These are phyloP conservation scores for Heteromyza rotundicornis DNA, from an alignment of 2,888 invertebrate species.

Conservation along the genomic window DNA sequence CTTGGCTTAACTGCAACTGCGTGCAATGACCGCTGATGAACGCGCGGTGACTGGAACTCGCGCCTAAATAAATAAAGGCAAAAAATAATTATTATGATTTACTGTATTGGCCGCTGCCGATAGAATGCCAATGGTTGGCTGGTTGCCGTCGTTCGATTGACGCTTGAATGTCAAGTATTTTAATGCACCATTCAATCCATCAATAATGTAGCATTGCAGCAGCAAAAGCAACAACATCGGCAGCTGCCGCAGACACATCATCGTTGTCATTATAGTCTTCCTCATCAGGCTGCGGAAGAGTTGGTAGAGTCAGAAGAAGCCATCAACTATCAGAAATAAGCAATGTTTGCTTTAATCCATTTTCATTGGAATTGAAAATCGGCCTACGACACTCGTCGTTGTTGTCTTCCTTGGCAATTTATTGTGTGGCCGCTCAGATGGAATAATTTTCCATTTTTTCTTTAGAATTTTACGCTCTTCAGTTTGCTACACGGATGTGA, in stretches of 20 bases:
- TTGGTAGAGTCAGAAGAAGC: too few relatives aligned
- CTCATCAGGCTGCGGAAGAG: too few relatives aligned
- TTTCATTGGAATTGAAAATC: slow-evolving; percentile 38
- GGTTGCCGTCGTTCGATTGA: not conserved
- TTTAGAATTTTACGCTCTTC: slow-evolving; percentile 14
- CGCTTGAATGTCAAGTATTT: slow-evolving; percentile 46
- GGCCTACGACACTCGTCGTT: too few relatives aligned
- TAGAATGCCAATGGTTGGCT: not conserved
- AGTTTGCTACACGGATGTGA: slow-evolving; percentile 10
- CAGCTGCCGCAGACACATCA: slow-evolving; percentile 16
- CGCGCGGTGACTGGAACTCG: slow-evolving; percentile 11
- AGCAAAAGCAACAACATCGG: slow-evolving; percentile 25
- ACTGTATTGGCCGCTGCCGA: slow-evolving; percentile 8
- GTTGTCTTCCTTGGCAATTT: too few relatives aligned
- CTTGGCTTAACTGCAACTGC: slow-evolving; percentile 23
- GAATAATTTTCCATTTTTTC: slow-evolving; percentile 8
- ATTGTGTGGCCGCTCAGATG: slow-evolving; percentile 12
- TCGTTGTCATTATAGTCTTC: not conserved
- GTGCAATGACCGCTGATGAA: slow-evolving; percentile 23
- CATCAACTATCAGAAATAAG: slow-evolving; percentile 42
- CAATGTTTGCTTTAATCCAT: slow-evolving; percentile 54
- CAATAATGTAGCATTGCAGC: slow-evolving; percentile 22
- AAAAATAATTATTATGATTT: slow-evolving; percentile 21
- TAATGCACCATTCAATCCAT: slow-evolving; percentile 43
- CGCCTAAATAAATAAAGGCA: slow-evolving; percentile 13